Base-by-base conservation (phyloP, 2,113 vertebrate species). In the Triplophysa siluroides region DNA sequence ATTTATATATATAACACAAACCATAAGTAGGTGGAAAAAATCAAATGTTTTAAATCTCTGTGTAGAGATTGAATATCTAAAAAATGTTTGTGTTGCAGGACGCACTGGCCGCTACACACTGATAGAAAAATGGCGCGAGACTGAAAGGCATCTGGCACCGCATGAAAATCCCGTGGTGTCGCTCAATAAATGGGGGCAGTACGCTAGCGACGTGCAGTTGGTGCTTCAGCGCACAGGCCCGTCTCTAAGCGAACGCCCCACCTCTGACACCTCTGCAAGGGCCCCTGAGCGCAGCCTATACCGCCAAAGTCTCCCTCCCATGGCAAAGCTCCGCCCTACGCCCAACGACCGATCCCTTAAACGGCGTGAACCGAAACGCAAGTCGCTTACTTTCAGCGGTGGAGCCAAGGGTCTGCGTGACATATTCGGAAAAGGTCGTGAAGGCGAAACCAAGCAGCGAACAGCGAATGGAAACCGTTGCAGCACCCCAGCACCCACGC, bases 161-260 rank as follows among this genome's bases (percentile, higher is more conserved):
- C 92, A 96, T 5, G 97, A 98, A 76, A 98, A 96, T 79, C 97
- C 96, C 0, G 94, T 99, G 78, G 93, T 96, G 50, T 98, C 97
- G 18, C 91, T 99, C 64, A 98, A 98, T 90, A 99, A 98, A 83
- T 99, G 97, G 97, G 97, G 97, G 0, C 97, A 98, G 84, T 98
- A 98, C 54, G 96, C 96, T 21, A 95, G 95, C 45, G 97, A 99
- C 1, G 96, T 99, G 23, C 97, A 98, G 92, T 92, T 98, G 14
- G 95, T 99, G 79, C 92, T 98, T 63, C 93, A 95, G 0, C 92
- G 96, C 11, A 98, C 97, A 0, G 96, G 96, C 58, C 97, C 97
- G 0, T 98, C 97, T 0, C 90, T 95, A 10, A 96, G 95, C 21
- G 96, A 98, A 89, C 86, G 95, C 19, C 95, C 95, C 10, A 95